Evolutionary conservation across 2,888 invertebrate species (phyloP).

Genomic region (Litoditis marina): DNA sequence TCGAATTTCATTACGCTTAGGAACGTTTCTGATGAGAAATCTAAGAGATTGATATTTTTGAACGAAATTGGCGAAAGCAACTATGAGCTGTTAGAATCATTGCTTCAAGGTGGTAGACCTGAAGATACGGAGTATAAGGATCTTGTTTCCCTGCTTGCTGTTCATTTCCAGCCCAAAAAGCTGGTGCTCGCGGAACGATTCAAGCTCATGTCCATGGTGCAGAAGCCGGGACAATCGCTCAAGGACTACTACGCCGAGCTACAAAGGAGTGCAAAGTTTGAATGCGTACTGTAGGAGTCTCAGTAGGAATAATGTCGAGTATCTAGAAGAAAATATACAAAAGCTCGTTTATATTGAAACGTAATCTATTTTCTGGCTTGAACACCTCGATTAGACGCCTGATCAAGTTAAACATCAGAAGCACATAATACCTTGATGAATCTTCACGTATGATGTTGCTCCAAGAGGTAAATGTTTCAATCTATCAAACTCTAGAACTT

Average conservation of each 20-base stretch:
- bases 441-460: too few species aligned
- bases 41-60: neutral
- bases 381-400: too few species aligned
- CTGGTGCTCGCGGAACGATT: neutral
- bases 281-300: too few species aligned
- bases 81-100: constrained; percentile 4
- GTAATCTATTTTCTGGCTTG: too few species aligned
- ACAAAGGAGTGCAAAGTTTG: neutral
- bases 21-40: neutral
- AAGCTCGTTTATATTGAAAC: too few species aligned
- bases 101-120: neutral
- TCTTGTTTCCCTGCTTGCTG: accelerated
- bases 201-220: neutral
- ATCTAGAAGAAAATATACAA: too few species aligned
- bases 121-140: neutral
- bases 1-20: neutral
- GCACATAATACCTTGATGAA: too few species aligned
- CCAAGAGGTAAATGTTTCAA: too few species aligned
- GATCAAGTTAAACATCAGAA: too few species aligned
- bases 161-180: neutral
- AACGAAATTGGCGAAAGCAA: constrained; percentile 2
- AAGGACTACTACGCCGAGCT: neutral
- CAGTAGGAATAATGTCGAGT: too few species aligned
- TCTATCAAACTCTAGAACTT: too few species aligned
- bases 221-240: neutral